Evolutionary conservation across 1,140 invertebrate species (phyloP).

Genomic region (Gerris buenoi): DNA sequence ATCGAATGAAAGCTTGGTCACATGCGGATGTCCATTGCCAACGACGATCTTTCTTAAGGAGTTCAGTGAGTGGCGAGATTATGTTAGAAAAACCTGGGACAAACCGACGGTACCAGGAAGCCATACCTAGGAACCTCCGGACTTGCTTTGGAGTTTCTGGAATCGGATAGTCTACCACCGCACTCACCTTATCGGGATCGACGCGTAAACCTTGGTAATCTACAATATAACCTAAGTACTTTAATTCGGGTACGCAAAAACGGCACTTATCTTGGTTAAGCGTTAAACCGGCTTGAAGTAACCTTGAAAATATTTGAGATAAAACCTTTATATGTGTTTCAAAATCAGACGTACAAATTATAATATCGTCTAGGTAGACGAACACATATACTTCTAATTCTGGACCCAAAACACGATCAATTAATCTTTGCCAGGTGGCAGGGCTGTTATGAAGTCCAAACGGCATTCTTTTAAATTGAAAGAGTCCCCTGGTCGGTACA

Average conservation of each 20-base stretch:
- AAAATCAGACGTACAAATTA: conserved; percentile 27
- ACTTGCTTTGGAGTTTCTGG: conserved; percentile 20
- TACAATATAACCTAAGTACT: conserved; percentile 23
- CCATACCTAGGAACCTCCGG: conserved; percentile 22
- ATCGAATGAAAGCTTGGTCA: conserved; percentile 18
- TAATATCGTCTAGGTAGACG: conserved; percentile 31
- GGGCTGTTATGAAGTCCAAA: conserved; percentile 31
- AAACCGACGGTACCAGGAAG: conserved; percentile 25
- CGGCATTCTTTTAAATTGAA: conserved; percentile 29
- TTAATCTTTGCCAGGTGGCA: conserved; percentile 29
- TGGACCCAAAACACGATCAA: conserved; percentile 26
- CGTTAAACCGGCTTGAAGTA: too few relatives aligned
- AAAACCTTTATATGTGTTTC: conserved; percentile 26
- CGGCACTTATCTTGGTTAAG: too few relatives aligned
- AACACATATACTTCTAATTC: conserved; percentile 23
- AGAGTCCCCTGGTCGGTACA: conserved; percentile 22
- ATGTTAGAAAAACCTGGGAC: conserved; percentile 23
- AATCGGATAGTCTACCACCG: conserved; percentile 23
- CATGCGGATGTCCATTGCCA: conserved; percentile 9
- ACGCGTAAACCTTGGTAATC: not conserved
- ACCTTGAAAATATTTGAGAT: too few relatives aligned
- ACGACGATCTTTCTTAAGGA: conserved; percentile 22
- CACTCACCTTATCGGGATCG: conserved; percentile 17
- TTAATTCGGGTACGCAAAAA: too few relatives aligned
- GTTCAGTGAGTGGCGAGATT: conserved; percentile 23